Conservation (phyloP, 2,888 invertebrate genomes). For the Alloscopus bannaensis region DNA sequence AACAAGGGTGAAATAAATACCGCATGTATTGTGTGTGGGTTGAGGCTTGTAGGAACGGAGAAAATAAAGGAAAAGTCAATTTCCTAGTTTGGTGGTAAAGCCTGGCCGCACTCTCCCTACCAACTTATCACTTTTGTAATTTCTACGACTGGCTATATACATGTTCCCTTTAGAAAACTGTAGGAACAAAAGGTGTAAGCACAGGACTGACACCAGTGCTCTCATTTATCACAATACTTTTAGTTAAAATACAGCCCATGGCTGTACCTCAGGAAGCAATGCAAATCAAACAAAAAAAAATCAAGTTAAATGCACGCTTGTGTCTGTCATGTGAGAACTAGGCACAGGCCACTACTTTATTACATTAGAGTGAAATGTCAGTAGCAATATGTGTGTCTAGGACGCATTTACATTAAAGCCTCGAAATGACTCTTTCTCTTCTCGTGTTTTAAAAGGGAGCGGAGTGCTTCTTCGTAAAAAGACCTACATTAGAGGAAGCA, state of each 20-base stretch:
- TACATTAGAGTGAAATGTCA: conserved; percentile 17
- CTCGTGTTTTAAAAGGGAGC: too few relatives aligned
- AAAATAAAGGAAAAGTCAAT: conserved; percentile 22
- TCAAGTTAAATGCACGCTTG: conserved; percentile 24
- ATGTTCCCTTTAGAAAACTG: too few relatives aligned
- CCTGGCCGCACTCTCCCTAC: neutral
- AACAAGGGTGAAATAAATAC: conserved; percentile 20
- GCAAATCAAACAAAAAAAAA: conserved; percentile 22
- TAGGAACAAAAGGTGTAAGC: too few relatives aligned
- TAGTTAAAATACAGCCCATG: conserved; percentile 13
- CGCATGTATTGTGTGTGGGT: too few relatives aligned
- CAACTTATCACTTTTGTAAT: neutral
- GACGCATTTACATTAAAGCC: too few relatives aligned
- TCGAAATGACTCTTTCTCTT: too few relatives aligned
- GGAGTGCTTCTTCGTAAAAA: too few relatives aligned
- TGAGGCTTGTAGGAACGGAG: neutral
- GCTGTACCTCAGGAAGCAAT: neutral
- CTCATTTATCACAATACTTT: neutral
- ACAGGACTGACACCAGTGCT: too few relatives aligned
- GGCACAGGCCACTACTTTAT: neutral
- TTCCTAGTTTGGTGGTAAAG: conserved; percentile 24
- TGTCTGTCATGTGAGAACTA: neutral
- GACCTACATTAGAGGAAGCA: too few relatives aligned
- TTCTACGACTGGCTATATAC: too few relatives aligned
- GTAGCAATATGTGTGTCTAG: conserved; percentile 14